Conservation (phyloP, 53 echinoderm and acorn worm genomes). For the Arbacia lixula region DNA sequence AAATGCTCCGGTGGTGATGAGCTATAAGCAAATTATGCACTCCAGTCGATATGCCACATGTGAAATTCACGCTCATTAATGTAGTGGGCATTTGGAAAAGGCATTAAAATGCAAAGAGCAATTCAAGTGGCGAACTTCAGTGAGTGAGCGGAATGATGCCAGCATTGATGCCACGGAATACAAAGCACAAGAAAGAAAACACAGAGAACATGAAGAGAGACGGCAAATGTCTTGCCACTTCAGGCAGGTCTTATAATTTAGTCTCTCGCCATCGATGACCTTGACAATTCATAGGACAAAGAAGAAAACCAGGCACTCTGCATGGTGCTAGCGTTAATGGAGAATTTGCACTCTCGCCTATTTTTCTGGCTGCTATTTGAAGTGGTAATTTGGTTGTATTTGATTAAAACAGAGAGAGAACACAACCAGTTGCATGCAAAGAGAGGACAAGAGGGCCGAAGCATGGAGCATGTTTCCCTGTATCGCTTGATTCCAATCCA, state of each 20-base stretch:
- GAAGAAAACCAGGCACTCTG: slow-evolving; percentile 47
- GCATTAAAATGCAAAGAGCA: slow-evolving; percentile 55
- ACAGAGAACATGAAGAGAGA: slow-evolving; percentile 13
- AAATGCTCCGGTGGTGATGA: slow-evolving; percentile 45
- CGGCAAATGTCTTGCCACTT: slow-evolving; percentile 49
- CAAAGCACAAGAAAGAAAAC: not conserved
- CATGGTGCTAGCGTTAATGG: slow-evolving; percentile 47
- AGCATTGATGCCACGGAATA: slow-evolving; percentile 32
- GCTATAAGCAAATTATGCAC: slow-evolving; percentile 62
- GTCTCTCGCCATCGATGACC: slow-evolving; percentile 51
- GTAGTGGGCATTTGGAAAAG: slow-evolving; percentile 57
- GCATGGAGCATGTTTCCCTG: slow-evolving; percentile 2
- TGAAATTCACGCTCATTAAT: slow-evolving; percentile 59
- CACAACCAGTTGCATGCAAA: slow-evolving; percentile 43
- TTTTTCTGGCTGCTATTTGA: slow-evolving; percentile 49
- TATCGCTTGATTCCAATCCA: slow-evolving; percentile 12
- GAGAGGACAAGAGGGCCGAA: not conserved
- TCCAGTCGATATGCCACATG: slow-evolving; percentile 57
- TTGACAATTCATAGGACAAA: slow-evolving; percentile 41
- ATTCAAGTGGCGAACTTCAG: slow-evolving; percentile 42
- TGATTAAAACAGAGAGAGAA: slow-evolving; percentile 56
- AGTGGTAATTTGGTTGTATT: slow-evolving; percentile 58
- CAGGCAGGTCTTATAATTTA: slow-evolving; percentile 46
- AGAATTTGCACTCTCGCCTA: slow-evolving; percentile 56
- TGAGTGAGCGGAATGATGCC: slow-evolving; percentile 21